Evolutionary conservation across 2,797 vertebrate species (phyloP).

Genomic region (Odontamblyopus lacepedii): DNA sequence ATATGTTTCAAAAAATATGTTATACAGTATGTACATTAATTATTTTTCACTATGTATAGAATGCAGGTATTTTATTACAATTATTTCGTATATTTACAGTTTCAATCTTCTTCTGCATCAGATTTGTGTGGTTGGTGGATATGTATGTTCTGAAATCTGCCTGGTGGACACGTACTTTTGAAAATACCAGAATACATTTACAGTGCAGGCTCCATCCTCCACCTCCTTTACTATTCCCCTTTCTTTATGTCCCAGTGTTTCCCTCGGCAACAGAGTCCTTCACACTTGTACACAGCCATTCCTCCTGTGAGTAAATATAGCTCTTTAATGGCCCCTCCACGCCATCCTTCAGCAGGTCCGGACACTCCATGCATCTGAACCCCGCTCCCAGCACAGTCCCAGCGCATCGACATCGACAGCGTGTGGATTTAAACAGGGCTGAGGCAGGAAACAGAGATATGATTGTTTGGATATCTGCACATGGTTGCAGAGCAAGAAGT

Average conservation of each 20-base stretch:
- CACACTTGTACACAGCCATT: not conserved
- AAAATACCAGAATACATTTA: not conserved
- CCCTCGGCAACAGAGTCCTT: not conserved
- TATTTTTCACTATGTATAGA: too few relatives aligned
- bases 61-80: too few relatives aligned
- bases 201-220: not conserved
- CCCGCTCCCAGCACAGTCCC: not conserved
- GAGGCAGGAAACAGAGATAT: not conserved
- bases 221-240: not conserved
- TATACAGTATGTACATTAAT: too few relatives aligned
- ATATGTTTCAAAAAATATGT: too few relatives aligned
- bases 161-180: not conserved
- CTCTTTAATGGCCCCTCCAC: not conserved
- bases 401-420: not conserved
- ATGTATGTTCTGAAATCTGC: not conserved
- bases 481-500: not conserved
- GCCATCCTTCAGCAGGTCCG: not conserved
- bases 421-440: not conserved
- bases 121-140: too few relatives aligned
- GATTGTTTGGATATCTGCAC: not conserved
- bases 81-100: too few relatives aligned
- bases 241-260: not conserved
- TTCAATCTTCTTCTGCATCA: too few relatives aligned
- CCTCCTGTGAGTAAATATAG: constrained; percentile 5
- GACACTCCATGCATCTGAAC: not conserved